Percentiles rank a stretch among this genome's conserved stretches.
Conservation (phyloP, 2,113 vertebrate species). For the Theristicus caerulescens region DNA sequence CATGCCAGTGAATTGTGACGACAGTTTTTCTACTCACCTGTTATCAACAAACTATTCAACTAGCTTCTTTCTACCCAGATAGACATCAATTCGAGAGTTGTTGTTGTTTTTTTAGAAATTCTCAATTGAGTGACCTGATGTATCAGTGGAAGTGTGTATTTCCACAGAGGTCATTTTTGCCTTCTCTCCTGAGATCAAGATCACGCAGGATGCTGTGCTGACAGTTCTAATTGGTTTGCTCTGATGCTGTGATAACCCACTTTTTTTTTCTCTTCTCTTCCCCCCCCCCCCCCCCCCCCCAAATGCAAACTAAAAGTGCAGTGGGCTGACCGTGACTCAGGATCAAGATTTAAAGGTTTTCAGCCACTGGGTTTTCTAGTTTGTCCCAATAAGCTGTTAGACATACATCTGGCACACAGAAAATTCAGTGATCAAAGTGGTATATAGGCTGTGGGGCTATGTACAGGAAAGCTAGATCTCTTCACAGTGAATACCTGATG, state of each 20-base stretch:
- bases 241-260: background rate
- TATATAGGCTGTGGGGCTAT: background rate
- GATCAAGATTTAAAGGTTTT: background rate
- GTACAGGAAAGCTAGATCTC: background rate
- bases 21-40: conserved; percentile 14
- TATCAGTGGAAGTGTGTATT: background rate
- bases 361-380: background rate
- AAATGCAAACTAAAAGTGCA: background rate
- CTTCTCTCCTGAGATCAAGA: background rate
- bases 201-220: background rate
- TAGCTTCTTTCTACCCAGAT: background rate
- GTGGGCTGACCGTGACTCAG: background rate
- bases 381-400: background rate
- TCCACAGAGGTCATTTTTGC: background rate
- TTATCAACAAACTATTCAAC: conserved; percentile 12
- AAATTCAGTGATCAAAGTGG: background rate
- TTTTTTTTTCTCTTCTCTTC: background rate
- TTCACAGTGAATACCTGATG: background rate
- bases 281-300: too few species aligned
- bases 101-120: background rate
- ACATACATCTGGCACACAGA: background rate
- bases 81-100: background rate
- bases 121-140: background rate
- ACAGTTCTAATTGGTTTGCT: background rate
- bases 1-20: background rate